phyloP scores from a whole-genome alignment of 1,140 invertebrate species.

The Drosophila pruinosa region DNA sequence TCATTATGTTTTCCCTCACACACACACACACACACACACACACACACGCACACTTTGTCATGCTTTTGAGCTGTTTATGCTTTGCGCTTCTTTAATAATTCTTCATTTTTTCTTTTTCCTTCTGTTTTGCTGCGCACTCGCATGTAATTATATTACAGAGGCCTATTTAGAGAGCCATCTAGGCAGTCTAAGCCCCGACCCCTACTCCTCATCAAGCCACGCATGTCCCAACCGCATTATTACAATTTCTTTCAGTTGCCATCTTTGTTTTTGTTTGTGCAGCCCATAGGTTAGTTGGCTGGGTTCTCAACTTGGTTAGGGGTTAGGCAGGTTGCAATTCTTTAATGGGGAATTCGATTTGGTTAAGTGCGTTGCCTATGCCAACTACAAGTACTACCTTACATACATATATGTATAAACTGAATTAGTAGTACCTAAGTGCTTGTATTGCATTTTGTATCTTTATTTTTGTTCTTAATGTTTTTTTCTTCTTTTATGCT shows the following conservation, averaged over 20 bases:
- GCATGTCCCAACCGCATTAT: conserved; percentile 74
- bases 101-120: conserved; percentile 21
- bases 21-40: too few relatives aligned
- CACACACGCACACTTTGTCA: too few relatives aligned
- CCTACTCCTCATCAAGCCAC: conserved; percentile 51
- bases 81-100: conserved; percentile 34
- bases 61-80: conserved; percentile 47
- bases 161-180: conserved; percentile 44
- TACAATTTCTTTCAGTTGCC: conserved; percentile 65
- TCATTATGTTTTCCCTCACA: conserved; percentile 55
- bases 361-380: conserved; percentile 67
- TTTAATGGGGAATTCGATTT: conserved; percentile 76
- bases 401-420: conserved; percentile 40
- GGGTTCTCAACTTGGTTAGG: conserved; percentile 9
- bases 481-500: conserved; percentile 6
- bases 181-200: not conserved
- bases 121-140: conserved; percentile 39
- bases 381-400: conserved; percentile 9
- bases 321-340: conserved; percentile 52
- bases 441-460: conserved; percentile 24
- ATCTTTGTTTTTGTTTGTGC: conserved; percentile 7
- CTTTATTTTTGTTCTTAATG: too few relatives aligned
- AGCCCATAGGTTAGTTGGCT: conserved; percentile 33
- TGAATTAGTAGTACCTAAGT: conserved; percentile 62
- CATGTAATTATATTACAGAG: conserved; percentile 74